Base-by-base conservation (phyloP, 2,797 vertebrate genomes). In the Anguilla anguilla region DNA sequence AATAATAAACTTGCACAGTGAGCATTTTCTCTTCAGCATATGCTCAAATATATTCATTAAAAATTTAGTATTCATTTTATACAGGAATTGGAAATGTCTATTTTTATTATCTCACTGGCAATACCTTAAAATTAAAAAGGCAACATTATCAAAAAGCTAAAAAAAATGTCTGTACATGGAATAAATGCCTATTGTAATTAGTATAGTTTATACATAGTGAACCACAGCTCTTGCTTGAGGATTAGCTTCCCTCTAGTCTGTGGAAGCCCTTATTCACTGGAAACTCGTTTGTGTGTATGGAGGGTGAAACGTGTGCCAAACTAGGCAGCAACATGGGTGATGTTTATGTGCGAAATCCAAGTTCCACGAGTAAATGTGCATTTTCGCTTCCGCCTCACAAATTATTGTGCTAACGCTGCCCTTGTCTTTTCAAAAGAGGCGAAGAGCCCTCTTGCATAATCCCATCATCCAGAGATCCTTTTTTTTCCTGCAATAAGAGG, bases 1-100 rank as follows among this genome's bases (percentile, higher is more conserved):
- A 90, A 90, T 89, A 89, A 91, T 92, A 90, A 92, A 69, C 89
- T 90, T 86, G 88, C 84, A 89, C 89, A 87, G 88, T 90, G 89
- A 82, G 89, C 92, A 92, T 93, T 88, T 90, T 91, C 89, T 92
- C 88, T 91, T 93, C 90, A 91, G 90, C 91, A 91, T 93, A 91
- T 91, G 88, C 22, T 49, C 79, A 49, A 82, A 82, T 85, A 22
- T 85, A 59, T 91, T 92, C 88, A 88, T 89, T 88, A 88, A 88
- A 83, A 86, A 90, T 92, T 90, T 91, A 87, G 89, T 85, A 91
- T 90, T 89, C 43, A 82, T 82, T 51, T 49, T 46, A 49, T 46
- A 25, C 19, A 82, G 46, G 79, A 82, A 22, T 51, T 82, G 43
- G 11, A 82, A 82, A 82, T 46, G 53, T 77, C 7, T 87, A 39